Evolutionary conservation across 2,888 invertebrate species (phyloP).

Genomic region (Spisula subtruncata): DNA sequence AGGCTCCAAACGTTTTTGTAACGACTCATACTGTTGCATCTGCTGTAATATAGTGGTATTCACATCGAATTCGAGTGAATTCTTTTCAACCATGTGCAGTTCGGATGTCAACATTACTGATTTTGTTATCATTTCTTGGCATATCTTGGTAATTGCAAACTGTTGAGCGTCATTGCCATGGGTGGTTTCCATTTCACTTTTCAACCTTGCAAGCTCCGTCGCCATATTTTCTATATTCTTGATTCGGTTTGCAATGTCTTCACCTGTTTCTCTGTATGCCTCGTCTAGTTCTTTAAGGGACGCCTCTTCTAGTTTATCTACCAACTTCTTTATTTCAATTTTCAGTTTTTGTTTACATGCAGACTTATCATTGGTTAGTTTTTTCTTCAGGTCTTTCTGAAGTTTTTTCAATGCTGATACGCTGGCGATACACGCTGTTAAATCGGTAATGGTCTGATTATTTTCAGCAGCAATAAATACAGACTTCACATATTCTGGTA

Average conservation of each 20-base stretch:
- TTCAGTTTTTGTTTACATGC: background rate
- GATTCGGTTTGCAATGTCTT: background rate
- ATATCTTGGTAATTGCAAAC: background rate
- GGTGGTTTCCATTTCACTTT: background rate
- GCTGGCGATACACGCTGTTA: background rate
- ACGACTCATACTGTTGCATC: background rate
- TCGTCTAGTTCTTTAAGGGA: background rate
- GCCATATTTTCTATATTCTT: background rate
- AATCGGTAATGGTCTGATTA: background rate
- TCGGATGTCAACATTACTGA: background rate
- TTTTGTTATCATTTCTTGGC: background rate
- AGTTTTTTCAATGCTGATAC: constrained; percentile 5
- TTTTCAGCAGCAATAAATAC: background rate
- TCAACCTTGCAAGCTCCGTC: background rate
- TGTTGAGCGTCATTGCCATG: background rate
- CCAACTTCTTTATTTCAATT: background rate
- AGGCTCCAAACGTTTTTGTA: background rate
- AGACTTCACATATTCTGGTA: constrained; percentile 6
- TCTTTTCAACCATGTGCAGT: background rate
- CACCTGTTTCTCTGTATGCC: background rate
- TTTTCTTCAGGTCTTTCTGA: background rate
- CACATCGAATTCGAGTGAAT: background rate
- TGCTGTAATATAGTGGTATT: background rate
- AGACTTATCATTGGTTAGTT: background rate
- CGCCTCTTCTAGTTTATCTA: background rate